A percentile compares a stretch with the other conserved stretches of the same genome.
These are phyloP conservation scores for Rhagonycha fulva DNA, from an alignment of 2,888 invertebrate species.

Conservation along the genomic window DNA sequence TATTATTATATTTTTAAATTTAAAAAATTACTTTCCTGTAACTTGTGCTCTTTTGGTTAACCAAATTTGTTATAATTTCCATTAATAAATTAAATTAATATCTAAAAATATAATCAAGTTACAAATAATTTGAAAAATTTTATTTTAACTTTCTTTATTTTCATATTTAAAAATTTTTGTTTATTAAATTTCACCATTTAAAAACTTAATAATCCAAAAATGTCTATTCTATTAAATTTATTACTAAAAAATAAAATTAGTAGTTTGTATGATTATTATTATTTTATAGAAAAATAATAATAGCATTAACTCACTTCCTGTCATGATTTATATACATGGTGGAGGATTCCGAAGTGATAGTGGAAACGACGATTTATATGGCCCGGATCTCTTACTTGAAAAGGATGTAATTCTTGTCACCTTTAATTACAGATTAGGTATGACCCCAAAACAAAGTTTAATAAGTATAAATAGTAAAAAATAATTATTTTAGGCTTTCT, in stretches of 20 bases:
- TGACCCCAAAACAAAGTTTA: neutral
- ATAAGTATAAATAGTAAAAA: neutral
- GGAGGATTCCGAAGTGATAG: conserved; percentile 79
- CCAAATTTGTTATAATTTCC: too few species aligned
- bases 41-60: too few species aligned
- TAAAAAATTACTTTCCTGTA: too few species aligned
- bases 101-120: too few species aligned
- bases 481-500: conserved; percentile 42
- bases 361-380: conserved; percentile 69
- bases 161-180: too few species aligned
- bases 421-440: conserved; percentile 35
- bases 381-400: conserved; percentile 72
- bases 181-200: too few species aligned
- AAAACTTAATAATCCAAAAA: too few species aligned
- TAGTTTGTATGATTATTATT: neutral
- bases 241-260: too few species aligned
- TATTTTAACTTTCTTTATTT: too few species aligned
- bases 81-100: too few species aligned
- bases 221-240: too few species aligned
- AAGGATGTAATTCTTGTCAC: conserved; percentile 66
- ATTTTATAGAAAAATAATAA: neutral
- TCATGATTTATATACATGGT: conserved; percentile 78
- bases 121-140: too few species aligned
- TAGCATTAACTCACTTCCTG: conserved; percentile 57
- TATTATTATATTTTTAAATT: neutral